Evolutionary conservation across 1,140 invertebrate genomes (phyloP), one percentile per base, ranked within the genome.

Genomic region (Oreohelix idahoensis): DNA sequence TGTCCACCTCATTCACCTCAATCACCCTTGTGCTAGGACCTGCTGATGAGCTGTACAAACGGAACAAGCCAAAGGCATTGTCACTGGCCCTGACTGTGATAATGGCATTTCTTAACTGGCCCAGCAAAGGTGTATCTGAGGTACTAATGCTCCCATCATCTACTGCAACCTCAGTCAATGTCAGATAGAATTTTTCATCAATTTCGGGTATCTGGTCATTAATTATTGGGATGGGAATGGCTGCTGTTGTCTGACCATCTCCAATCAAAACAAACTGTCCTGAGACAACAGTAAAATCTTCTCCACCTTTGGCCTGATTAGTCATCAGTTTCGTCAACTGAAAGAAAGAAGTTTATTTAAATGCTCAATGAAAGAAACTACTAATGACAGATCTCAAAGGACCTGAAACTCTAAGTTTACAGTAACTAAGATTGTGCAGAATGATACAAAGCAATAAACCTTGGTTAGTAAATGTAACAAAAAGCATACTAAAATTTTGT

Each of bases 121-220:
- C 91, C n/a, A 92, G 75, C n/a, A 82, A 71, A 0, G 91, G 90
- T 15, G 87, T 79, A 77, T 89, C 87, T 45, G 86, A 82, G 38
- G 87, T 84, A 0, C 79, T 84, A n/a, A 86, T 66, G 2, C 58
- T 49, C 2, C 39, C 35, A 53, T 88, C 86, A 36, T 84, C 79
- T 1, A 92, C 86, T n/a, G 88, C 87, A n/a, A 91, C 89, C 26
- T 84, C 71, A 0, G 81, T 86, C 51, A 92, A 78, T 13, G 74
- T 85, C 0, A 91, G 81, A 10, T 83, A 69, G 79, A 92, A 91
- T n/a, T 85, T 87, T 79, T 92, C 91, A 78, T 89, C 85, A 0
- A 92, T 83, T 84, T 92, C 91, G 10, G 92, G 92, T n/a, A 88
- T 75, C 73, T 70, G 86, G 80, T 92, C 90, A 79, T 88, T 84